Conservation (phyloP, 2,888 invertebrate species). For the Monochamus alternatus region DNA sequence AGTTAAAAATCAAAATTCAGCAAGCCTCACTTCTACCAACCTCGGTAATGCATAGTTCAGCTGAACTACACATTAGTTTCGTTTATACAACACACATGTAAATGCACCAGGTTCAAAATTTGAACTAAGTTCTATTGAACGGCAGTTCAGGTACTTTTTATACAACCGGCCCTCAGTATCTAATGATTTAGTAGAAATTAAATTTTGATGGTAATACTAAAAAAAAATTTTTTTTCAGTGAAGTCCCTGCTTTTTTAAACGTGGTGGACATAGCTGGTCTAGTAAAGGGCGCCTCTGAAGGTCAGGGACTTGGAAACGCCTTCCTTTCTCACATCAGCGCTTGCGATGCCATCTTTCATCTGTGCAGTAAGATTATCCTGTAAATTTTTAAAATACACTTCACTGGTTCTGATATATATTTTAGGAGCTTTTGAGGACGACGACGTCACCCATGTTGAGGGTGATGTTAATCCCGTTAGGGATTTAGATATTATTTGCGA, state of each 20-base stretch:
- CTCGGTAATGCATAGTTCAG: no score
- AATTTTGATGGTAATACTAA: no score
- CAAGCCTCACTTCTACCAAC: no score
- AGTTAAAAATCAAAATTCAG: no score
- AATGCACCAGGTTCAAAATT: no score
- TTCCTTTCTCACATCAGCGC: conserved; percentile 99
- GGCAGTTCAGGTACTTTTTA: no score
- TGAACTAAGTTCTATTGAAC: no score
- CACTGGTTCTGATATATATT: not conserved
- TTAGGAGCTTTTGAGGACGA: conserved; percentile 97
- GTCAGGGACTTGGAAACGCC: conserved; percentile 98
- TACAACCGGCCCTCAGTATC: no score
- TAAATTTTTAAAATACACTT: not conserved
- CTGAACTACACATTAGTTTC: no score
- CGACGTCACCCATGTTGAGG: conserved; percentile 98
- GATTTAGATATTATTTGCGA: conserved; percentile 98
- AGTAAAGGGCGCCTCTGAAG: conserved; percentile 98
- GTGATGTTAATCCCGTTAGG: conserved; percentile 97
- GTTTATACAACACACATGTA: no score
- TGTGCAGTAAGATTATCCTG: conserved; percentile 86
- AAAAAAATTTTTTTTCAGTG: conserved; percentile 76
- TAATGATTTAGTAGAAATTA: no score
- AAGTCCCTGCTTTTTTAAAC: conserved; percentile 98
- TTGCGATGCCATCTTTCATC: conserved; percentile 98
- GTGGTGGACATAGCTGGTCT: conserved; percentile 99